A percentile compares a stretch with the other conserved stretches of the same genome.
Evolutionary conservation across 2,113 vertebrate species (phyloP).

Genomic region (Menura novaehollandiae): DNA sequence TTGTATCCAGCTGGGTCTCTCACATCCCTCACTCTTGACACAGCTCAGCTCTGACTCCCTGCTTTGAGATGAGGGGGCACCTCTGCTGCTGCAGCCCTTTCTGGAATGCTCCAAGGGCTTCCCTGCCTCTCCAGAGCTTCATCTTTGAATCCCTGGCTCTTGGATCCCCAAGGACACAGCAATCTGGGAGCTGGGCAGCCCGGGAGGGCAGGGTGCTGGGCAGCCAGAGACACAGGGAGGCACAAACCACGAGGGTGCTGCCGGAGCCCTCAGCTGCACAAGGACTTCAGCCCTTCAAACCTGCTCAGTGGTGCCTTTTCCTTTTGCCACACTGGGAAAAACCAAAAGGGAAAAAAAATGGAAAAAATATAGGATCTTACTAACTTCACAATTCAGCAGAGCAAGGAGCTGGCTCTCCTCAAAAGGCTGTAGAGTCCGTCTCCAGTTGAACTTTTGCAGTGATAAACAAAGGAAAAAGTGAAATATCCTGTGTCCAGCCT

Average conservation of each 20-base stretch:
- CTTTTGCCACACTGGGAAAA: background rate
- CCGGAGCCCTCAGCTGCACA: background rate
- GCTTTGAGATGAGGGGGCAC: background rate
- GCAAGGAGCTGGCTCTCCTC: background rate
- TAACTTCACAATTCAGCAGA: background rate
- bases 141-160: background rate
- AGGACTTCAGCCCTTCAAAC: background rate
- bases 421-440: background rate
- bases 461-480: background rate
- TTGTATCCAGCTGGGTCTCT: background rate
- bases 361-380: background rate
- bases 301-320: background rate
- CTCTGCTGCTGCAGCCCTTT: background rate
- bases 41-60: background rate
- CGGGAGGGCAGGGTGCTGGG: background rate
- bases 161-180: background rate
- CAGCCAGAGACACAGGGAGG: background rate
- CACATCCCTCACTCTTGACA: background rate
- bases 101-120: background rate
- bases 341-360: background rate
- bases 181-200: background rate
- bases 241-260: fast-evolving
- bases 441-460: background rate
- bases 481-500: background rate
- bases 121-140: background rate